These are phyloP conservation scores for Drosophila antonietae DNA, from an alignment of 2,888 invertebrate genomes.

Conservation along the genomic window DNA sequence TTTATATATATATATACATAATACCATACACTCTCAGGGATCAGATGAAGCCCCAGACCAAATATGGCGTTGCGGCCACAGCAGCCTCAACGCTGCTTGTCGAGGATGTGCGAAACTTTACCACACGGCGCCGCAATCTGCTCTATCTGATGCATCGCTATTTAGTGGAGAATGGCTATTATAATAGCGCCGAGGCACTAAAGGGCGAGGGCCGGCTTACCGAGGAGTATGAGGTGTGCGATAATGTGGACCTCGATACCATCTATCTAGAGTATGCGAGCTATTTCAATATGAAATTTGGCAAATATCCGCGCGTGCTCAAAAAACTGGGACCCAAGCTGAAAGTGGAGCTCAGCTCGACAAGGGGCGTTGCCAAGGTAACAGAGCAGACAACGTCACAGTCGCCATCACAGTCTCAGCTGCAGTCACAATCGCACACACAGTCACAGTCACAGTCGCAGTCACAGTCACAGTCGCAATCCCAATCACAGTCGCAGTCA, in stretches of 20 bases:
- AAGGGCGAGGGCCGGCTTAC: conserved; percentile 89
- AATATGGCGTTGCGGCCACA: conserved; percentile 63
- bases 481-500: conserved; percentile 7
- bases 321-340: conserved; percentile 83
- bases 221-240: conserved; percentile 91
- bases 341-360: conserved; percentile 64
- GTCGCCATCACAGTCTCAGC: not conserved
- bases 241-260: conserved; percentile 95
- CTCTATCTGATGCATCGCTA: conserved; percentile 89
- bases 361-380: conserved; percentile 11
- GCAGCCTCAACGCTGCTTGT: conserved; percentile 58
- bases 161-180: conserved; percentile 88
- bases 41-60: conserved; percentile 63
- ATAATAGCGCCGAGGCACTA: conserved; percentile 88
- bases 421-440: not conserved
- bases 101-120: conserved; percentile 81
- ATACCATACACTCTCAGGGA: not conserved
- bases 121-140: conserved; percentile 85
- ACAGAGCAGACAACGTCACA: not conserved
- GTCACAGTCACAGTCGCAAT: not conserved
- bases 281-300: conserved; percentile 93
- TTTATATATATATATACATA: not conserved
- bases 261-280: conserved; percentile 95
- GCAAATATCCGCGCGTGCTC: conserved; percentile 93
- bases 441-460: not conserved